phyloP scores from a whole-genome alignment of 2,797 vertebrate species.

The Meda fulgida region DNA sequence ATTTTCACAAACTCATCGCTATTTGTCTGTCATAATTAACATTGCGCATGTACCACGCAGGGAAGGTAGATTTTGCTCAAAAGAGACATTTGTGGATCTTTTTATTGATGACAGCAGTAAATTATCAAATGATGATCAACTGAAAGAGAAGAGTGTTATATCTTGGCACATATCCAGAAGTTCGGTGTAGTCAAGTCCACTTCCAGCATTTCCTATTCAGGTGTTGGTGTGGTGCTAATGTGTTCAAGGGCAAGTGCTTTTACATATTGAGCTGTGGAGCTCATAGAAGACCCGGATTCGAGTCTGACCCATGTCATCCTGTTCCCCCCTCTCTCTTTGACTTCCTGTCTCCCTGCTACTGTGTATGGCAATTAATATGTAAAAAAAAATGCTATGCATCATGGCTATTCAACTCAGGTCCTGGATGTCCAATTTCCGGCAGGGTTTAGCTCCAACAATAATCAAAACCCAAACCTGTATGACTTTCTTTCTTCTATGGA shows the following conservation, averaged over 20 bases:
- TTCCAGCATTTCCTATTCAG: neutral
- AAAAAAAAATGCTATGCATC: neutral
- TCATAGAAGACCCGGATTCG: neutral
- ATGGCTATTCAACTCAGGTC: neutral
- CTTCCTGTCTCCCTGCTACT: neutral
- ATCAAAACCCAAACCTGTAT: neutral
- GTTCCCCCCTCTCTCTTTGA: neutral
- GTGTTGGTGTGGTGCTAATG: neutral
- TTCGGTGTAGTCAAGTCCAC: neutral
- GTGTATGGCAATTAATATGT: neutral
- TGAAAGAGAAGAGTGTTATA: neutral
- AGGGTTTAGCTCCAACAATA: neutral
- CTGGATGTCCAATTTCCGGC: neutral
- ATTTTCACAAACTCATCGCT: no score
- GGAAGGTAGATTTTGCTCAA: neutral
- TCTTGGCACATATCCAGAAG: neutral
- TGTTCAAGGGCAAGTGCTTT: neutral
- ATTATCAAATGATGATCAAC: constrained; percentile 23
- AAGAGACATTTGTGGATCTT: constrained; percentile 17
- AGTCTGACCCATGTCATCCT: neutral
- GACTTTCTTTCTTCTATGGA: neutral
- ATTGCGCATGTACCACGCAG: no score
- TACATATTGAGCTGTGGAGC: neutral
- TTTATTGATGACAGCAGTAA: neutral
- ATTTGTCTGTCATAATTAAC: no score